A percentile compares a stretch with the other conserved stretches of the same genome.
Conservation (phyloP, 37 sponge, comb jelly and placozoan species). For the Geodia barretti region DNA sequence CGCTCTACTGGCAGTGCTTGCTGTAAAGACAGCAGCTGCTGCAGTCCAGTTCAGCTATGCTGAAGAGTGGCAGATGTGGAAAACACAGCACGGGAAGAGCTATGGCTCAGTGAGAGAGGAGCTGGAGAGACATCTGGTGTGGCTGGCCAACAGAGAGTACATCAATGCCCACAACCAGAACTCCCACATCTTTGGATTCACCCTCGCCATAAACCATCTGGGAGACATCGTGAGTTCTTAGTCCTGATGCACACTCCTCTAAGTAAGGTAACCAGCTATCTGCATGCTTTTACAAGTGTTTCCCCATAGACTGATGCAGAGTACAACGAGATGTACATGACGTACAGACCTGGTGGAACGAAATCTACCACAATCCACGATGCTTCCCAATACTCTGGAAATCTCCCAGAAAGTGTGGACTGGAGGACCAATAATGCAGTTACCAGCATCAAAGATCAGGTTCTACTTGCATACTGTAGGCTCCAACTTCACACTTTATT, state of each 20-base stretch:
- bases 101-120: conserved; percentile 39
- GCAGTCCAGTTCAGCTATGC: conserved; percentile 27
- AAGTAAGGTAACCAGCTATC: too few species aligned
- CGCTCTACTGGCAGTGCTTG: too few species aligned
- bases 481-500: too few species aligned
- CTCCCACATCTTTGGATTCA: conserved; percentile 61
- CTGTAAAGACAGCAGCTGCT: neutral
- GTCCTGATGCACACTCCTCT: too few species aligned
- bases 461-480: too few species aligned
- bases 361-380: conserved; percentile 1
- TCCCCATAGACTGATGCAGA: conserved; percentile 24
- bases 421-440: conserved; percentile 87
- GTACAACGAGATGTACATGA: conserved; percentile 22
- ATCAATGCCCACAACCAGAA: conserved; percentile 67
- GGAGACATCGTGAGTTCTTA: conserved; percentile 59
- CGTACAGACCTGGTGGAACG: conserved; percentile 5
- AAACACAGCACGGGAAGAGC: conserved; percentile 33
- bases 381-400: neutral
- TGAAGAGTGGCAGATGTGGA: conserved; percentile 70
- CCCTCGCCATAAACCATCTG: conserved; percentile 68
- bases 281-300: too few species aligned
- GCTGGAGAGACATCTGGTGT: conserved; percentile 35
- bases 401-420: conserved; percentile 61
- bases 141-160: conserved; percentile 61
- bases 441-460: conserved; percentile 66